Evolutionary conservation across 1,140 invertebrate genomes (phyloP).

Genomic region (Philopotamus ludificatus): DNA sequence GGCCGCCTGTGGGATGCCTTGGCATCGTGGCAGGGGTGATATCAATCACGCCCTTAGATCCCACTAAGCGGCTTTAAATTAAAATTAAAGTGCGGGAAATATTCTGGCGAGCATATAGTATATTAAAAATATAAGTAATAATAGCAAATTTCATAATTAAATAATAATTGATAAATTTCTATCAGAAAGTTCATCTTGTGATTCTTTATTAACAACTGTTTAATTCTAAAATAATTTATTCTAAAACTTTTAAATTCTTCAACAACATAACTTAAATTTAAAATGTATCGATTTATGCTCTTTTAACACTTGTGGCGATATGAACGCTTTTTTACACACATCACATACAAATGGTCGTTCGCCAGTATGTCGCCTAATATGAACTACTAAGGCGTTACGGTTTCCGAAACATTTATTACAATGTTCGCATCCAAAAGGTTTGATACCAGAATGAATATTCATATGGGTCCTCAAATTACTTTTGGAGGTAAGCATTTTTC

Average conservation of each 20-base stretch:
- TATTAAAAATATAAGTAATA: no score
- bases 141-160: no score
- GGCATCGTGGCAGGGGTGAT: no score
- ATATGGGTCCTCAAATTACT: slow-evolving; percentile 72
- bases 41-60: no score
- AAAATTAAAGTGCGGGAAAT: no score
- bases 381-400: slow-evolving; percentile 57
- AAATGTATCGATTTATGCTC: slow-evolving; percentile 61
- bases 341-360: slow-evolving; percentile 63
- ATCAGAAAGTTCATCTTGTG: no score
- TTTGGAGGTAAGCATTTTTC: slow-evolving; percentile 64
- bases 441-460: slow-evolving; percentile 63
- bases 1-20: no score
- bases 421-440: slow-evolving; percentile 64
- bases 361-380: slow-evolving; percentile 60
- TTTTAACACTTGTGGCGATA: slow-evolving; percentile 48
- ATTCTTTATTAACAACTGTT: no score
- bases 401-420: slow-evolving; percentile 76
- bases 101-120: no score
- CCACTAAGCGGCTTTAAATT: no score
- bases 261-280: slow-evolving; percentile 51
- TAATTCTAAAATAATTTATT: no score
- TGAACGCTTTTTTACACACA: slow-evolving; percentile 52
- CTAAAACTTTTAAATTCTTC: slow-evolving; percentile 44
- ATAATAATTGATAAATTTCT: no score